Base-by-base conservation (phyloP, 2,113 vertebrate species). In the Condylura cristata region DNA sequence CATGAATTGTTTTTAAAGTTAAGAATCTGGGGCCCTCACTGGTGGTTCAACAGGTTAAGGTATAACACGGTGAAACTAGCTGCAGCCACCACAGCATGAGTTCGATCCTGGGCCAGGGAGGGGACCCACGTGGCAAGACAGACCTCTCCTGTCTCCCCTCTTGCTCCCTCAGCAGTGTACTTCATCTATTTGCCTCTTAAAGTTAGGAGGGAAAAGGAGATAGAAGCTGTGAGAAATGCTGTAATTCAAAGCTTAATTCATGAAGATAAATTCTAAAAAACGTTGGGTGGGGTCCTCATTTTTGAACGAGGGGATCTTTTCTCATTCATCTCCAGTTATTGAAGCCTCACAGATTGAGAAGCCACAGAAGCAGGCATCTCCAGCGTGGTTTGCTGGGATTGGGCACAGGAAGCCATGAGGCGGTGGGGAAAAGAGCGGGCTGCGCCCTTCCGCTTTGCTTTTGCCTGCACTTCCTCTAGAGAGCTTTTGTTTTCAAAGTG, bases 401-500 rank as follows among this genome's bases (percentile, higher is more conserved):
- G 17, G 75, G 80, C 44, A 48, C 95, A 74, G 81, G 89, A 95
- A 96, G 63, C 65, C 6, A 0, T 44, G 32, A 60, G 22, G 22
- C 1, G 14, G 61, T 3, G 8, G 30, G 20, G 8, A 65, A 14
- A 39, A 7, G 20, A 91, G 83, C 70, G 22, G 89, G 51, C 76
- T 89, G 70, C 41, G 3, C 82, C 83, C 93, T 97, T 97, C 91
- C 96, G 94, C 68, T 95, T 92, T 90, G 76, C 51, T 78, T 72
- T 86, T 87, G 92, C 48, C 76, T 60, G 75, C 56, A 84, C 75
- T 97, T 97, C 95, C 91, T 80, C 80, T 76, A 39, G 65, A 79
- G 79, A 71, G 68, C 66, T 91, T 97, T 92, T 95, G 93, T 92
- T 97, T 96, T 46, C 41, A 75, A 85, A 86, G 24, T n/a, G 71